Evolutionary conservation across 2,797 vertebrate genomes (phyloP), one percentile per base, ranked within the genome.

Genomic region (Artibeus lituratus): DNA sequence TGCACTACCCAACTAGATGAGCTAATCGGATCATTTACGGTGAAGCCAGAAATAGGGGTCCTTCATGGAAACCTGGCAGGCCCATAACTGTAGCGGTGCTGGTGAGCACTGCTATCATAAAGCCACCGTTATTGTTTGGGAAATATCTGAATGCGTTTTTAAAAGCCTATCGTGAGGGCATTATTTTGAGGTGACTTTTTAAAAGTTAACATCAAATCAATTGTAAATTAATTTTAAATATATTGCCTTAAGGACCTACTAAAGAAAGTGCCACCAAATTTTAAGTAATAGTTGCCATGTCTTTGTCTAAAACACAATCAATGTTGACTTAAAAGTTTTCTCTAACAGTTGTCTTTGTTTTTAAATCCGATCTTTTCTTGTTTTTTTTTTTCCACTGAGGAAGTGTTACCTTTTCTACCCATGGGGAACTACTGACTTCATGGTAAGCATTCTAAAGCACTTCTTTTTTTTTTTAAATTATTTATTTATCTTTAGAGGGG

Each of bases 231-330:
- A 74, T 93, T 93, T 97, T 96, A 96, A 77, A 87, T 97, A 97
- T 94, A 97, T 98, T 99, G 98, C 98, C 98, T 99, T 99, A 99
- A 98, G 98, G 94, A 96, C 97, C 97, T 98, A 97, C 98, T 97
- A 98, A 96, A 96, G 98, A 97, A 98, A 97, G 98, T 98, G 96
- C 98, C 98, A 95, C 98, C 97, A 16, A 18, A 96, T 78, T 94
- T 93, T 91, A 90, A 87, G 39, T 91, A 83, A 97, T 97, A 95
- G 96, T 96, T 94, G 95, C 88, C 98, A 97, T 95, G 96, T 95
- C 96, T 51, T 82, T 77, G 92, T 95, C 91, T 92, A 74, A 87
- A 91, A 92, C 67, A 92, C 89, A 92, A 96, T 97, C 93, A 93
- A 65, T 94, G 96, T 97, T 89, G 83, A 96, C 94, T 67, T 96